Percentiles rank a stretch among this genome's conserved stretches.
Conservation (phyloP, 1,140 invertebrate genomes). For the Drosophila orena region DNA sequence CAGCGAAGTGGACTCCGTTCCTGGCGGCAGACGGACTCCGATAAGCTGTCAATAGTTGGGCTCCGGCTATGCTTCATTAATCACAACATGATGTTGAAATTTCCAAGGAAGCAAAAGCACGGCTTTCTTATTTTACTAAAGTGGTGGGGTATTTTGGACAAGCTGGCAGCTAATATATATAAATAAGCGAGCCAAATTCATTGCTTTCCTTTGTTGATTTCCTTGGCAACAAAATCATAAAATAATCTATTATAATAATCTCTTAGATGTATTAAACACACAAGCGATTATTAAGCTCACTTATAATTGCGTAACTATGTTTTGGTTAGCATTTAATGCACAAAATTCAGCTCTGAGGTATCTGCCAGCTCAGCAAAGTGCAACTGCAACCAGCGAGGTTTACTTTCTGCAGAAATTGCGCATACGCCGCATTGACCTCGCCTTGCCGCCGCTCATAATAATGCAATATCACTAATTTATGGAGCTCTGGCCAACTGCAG, state of each 20-base stretch:
- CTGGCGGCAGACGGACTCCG: constrained; percentile 39
- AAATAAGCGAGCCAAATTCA: too few species aligned
- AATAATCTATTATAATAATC: too few species aligned
- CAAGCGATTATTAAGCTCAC: too few species aligned
- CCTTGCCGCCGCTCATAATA: constrained; percentile 53
- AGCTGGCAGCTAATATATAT: background rate
- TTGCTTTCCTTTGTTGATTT: too few species aligned
- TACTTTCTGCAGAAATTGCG: constrained; percentile 65
- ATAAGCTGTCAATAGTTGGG: constrained; percentile 78
- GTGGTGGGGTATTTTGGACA: constrained; percentile 4
- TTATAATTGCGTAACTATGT: too few species aligned
- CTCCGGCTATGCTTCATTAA: constrained; percentile 72
- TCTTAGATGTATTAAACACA: too few species aligned
- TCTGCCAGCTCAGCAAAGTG: background rate
- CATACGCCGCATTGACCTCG: constrained; percentile 76
- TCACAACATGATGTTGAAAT: constrained; percentile 72
- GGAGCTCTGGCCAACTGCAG: constrained; percentile 37
- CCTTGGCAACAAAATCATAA: too few species aligned
- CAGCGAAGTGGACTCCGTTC: background rate
- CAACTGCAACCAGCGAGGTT: background rate
- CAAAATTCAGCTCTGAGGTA: background rate
- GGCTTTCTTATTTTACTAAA: constrained; percentile 1
- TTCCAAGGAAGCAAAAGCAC: constrained; percentile 34
- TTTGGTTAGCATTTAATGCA: too few species aligned
- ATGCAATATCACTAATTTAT: constrained; percentile 83